These are phyloP conservation scores for Neuroscelio doddi DNA, from an alignment of 2,888 invertebrate species.

Conservation along the genomic window DNA sequence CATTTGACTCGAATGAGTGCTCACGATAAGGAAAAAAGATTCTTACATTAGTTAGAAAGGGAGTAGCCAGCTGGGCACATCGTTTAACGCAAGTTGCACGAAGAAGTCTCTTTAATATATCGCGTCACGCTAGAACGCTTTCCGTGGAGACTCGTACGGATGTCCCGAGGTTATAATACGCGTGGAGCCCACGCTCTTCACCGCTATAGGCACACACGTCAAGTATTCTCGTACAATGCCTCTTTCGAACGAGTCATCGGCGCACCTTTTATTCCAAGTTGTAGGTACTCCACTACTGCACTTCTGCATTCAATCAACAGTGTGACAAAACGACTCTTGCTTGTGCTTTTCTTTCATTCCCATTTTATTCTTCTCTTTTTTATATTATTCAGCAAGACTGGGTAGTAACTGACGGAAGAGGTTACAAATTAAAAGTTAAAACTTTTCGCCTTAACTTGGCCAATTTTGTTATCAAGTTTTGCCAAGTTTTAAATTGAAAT, in stretches of 20 bases:
- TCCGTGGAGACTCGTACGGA: conserved; percentile 48
- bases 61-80: conserved; percentile 13
- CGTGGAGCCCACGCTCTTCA: neutral
- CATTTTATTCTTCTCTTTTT: too few species aligned
- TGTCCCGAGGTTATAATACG: conserved; percentile 47
- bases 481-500: too few species aligned
- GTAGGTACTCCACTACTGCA: neutral
- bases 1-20: conserved; percentile 26
- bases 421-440: too few species aligned
- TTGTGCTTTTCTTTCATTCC: too few species aligned
- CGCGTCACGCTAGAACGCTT: conserved; percentile 52
- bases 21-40: conserved; percentile 11
- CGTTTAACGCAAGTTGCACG: conserved; percentile 36
- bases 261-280: conserved; percentile 6
- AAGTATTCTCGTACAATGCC: conserved; percentile 7
- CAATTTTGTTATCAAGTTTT: too few species aligned
- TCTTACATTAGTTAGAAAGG: conserved; percentile 28
- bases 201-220: neutral
- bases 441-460: too few species aligned
- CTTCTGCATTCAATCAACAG: neutral
- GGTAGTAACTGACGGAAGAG: too few species aligned
- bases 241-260: conserved; percentile 3
- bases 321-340: too few species aligned
- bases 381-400: too few species aligned
- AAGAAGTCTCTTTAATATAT: conserved; percentile 29